phyloP scores from a whole-genome alignment of 2,888 invertebrate genomes.

The Nymphalis polychloros region DNA sequence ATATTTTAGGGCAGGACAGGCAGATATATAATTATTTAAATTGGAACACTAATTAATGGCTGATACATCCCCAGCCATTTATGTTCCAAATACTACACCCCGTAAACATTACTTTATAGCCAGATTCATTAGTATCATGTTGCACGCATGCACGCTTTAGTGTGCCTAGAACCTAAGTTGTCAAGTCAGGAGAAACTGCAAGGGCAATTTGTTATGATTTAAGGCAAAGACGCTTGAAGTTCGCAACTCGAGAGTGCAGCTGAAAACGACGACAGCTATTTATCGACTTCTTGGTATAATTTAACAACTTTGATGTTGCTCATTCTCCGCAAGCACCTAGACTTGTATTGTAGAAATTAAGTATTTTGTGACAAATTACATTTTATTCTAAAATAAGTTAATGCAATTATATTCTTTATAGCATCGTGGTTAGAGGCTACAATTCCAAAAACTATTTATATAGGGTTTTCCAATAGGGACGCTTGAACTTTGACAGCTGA shows the following conservation, averaged over 20 bases:
- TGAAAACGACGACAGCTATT: slow-evolving; percentile 35
- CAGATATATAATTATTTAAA: too few species aligned
- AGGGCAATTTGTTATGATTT: slow-evolving; percentile 40
- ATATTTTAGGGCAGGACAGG: too few species aligned
- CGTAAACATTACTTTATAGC: background rate
- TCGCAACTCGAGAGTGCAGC: slow-evolving; percentile 23
- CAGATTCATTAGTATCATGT: background rate
- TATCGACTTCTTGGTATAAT: slow-evolving; percentile 32
- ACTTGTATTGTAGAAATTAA: background rate
- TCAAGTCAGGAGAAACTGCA: slow-evolving; percentile 30
- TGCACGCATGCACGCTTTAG: background rate
- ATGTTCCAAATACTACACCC: background rate
- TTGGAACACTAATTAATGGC: too few species aligned
- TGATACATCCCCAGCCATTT: background rate
- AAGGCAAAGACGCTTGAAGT: slow-evolving; percentile 28
- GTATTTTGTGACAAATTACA: background rate
- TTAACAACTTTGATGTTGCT: slow-evolving; percentile 26
- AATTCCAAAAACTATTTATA: too few species aligned
- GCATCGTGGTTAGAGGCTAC: too few species aligned
- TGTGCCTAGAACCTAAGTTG: slow-evolving; percentile 8
- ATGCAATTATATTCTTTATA: too few species aligned
- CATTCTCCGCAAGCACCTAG: slow-evolving; percentile 17
- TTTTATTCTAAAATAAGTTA: background rate
- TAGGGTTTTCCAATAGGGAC: too few species aligned
- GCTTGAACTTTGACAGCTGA: too few species aligned